A percentile compares a stretch with the other conserved stretches of the same genome.
These are phyloP conservation scores for Camelus bactrianus DNA, from an alignment of 2,113 vertebrate species.

Conservation along the genomic window DNA sequence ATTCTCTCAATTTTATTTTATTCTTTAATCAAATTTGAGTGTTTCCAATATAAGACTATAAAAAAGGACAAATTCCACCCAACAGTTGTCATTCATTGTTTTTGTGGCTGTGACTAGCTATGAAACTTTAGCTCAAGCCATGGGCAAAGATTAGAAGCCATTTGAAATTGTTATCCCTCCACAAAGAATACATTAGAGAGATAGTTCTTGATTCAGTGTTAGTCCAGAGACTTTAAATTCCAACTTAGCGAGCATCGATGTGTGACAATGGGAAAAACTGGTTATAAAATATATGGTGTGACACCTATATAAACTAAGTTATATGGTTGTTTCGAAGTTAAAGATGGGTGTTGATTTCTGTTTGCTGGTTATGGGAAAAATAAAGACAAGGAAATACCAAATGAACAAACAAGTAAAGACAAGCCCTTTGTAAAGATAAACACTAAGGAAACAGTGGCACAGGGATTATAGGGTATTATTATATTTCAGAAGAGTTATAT, in stretches of 20 bases:
- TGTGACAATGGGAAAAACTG: background rate
- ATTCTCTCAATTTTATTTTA: background rate
- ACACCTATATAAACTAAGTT: background rate
- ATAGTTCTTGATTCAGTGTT: conserved; percentile 32
- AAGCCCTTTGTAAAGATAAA: background rate
- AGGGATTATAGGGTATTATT: background rate
- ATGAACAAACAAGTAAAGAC: background rate
- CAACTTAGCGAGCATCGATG: background rate
- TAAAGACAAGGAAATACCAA: conserved; percentile 42
- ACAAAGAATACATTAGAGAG: conserved; percentile 4
- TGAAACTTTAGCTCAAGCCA: conserved; percentile 13
- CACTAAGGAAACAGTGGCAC: background rate
- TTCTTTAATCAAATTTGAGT: conserved; percentile 39
- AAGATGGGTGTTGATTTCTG: conserved; percentile 7
- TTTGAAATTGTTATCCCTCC: background rate
- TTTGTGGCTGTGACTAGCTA: background rate
- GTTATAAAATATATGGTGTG: background rate
- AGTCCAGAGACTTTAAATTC: conserved; percentile 35
- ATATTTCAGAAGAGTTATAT: background rate
- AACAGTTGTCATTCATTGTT: background rate
- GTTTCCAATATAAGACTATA: background rate
- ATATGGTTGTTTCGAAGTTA: background rate
- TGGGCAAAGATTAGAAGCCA: background rate
- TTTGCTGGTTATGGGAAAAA: background rate
- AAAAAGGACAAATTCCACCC: background rate